A percentile compares a stretch with the other conserved stretches of the same genome.
phyloP scores from a whole-genome alignment of 2,797 vertebrate species.

The Girardinus metallicus region DNA sequence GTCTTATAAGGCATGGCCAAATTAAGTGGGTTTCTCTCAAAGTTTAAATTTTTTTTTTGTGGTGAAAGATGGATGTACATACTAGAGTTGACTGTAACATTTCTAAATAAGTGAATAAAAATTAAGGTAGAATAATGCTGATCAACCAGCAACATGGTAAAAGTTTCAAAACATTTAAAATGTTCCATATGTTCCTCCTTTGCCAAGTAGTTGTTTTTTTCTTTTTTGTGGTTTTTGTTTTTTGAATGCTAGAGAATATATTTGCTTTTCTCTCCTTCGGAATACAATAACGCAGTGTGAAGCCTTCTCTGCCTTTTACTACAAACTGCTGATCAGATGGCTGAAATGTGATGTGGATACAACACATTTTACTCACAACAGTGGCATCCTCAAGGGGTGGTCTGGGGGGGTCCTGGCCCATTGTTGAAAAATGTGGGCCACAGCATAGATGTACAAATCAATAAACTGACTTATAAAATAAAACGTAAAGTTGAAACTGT shows the following conservation, averaged over 20 bases:
- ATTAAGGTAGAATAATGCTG: background rate
- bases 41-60: background rate
- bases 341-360: background rate
- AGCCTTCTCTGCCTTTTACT: background rate
- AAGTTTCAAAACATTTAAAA: background rate
- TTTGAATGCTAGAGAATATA: too few relatives aligned
- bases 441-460: too few relatives aligned
- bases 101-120: background rate
- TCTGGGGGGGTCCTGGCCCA: too few relatives aligned
- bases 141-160: background rate
- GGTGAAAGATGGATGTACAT: background rate
- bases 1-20: background rate
- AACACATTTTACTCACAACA: background rate
- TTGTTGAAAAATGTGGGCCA: too few relatives aligned
- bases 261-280: background rate
- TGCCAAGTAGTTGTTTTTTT: too few relatives aligned
- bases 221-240: too few relatives aligned
- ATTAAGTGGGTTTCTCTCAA: background rate
- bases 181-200: background rate
- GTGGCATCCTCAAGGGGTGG: too few relatives aligned
- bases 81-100: background rate
- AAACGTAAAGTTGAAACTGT: too few relatives aligned
- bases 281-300: background rate
- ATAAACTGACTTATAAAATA: too few relatives aligned
- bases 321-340: background rate